Evolutionary conservation across 2,113 vertebrate genomes (phyloP).

Genomic region (Caracal caracal): DNA sequence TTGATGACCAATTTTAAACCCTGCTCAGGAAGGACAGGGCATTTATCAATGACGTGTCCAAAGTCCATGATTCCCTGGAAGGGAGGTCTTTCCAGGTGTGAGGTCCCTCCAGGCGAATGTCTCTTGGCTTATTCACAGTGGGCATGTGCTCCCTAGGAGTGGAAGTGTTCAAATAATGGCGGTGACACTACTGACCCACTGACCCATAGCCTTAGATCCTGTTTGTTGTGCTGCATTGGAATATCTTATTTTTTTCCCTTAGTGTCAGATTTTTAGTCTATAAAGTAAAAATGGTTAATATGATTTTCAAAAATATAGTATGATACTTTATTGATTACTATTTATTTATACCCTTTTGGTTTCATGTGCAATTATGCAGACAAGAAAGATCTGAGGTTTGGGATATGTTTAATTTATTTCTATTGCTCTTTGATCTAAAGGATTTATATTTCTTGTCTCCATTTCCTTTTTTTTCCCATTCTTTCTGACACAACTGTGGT

Average conservation of each 20-base stretch:
- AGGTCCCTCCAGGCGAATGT: neutral
- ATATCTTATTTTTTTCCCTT: neutral
- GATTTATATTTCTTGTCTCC: neutral
- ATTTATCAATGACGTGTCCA: neutral
- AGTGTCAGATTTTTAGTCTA: neutral
- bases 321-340: neutral
- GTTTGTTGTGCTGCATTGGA: neutral
- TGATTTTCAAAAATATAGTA: neutral
- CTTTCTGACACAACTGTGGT: conserved; percentile 21
- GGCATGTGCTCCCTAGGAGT: neutral
- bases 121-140: neutral
- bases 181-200: neutral
- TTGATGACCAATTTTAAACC: conserved; percentile 18
- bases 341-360: conserved; percentile 1
- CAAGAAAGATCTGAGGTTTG: neutral
- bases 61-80: neutral
- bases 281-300: conserved; percentile 18
- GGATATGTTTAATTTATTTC: conserved; percentile 27
- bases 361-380: neutral
- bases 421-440: conserved; percentile 27
- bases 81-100: neutral
- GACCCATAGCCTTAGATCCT: neutral
- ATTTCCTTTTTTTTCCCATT: conserved; percentile 24
- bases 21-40: neutral
- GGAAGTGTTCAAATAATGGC: neutral